A percentile compares a stretch with the other conserved stretches of the same genome.
These are phyloP conservation scores for Aegotheles bennettii DNA, from an alignment of 2,113 vertebrate species.

Conservation along the genomic window DNA sequence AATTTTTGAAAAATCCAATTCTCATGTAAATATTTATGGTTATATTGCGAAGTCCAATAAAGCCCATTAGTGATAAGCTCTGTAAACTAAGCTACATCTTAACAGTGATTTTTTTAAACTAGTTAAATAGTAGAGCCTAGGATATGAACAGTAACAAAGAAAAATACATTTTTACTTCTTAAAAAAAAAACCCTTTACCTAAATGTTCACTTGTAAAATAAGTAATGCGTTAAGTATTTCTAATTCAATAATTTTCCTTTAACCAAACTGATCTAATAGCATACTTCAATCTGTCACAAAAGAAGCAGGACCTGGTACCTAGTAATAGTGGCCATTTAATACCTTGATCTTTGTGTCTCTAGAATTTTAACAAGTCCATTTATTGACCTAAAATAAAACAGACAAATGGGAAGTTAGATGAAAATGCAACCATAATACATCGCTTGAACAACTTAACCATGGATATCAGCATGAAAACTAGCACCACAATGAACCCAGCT, in stretches of 20 bases:
- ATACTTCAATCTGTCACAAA: not conserved
- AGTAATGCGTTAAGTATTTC: not conserved
- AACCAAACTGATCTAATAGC: not conserved
- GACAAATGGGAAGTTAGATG: not conserved
- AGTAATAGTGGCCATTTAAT: slow-evolving; percentile 47
- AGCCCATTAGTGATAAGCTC: not conserved
- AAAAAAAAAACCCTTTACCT: not conserved
- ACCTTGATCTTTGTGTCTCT: slow-evolving; percentile 93
- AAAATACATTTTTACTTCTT: not conserved
- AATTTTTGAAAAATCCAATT: not conserved
- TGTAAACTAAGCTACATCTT: not conserved
- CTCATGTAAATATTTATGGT: not conserved
- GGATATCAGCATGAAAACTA: not conserved
- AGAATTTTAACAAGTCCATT: slow-evolving; percentile 91
- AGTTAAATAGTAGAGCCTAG: not conserved
- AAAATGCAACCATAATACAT: not conserved
- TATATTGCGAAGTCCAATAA: not conserved
- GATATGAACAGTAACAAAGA: not conserved
- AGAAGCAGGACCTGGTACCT: not conserved
- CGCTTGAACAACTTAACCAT: not conserved
- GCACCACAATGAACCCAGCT: not conserved
- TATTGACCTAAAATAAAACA: slow-evolving; percentile 81
- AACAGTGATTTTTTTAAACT: not conserved
- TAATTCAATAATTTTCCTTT: not conserved
- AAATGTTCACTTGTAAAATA: not conserved